Evolutionary conservation across 2,113 vertebrate species (phyloP), one percentile per base, ranked within the genome.

Genomic region (Suncus etruscus): DNA sequence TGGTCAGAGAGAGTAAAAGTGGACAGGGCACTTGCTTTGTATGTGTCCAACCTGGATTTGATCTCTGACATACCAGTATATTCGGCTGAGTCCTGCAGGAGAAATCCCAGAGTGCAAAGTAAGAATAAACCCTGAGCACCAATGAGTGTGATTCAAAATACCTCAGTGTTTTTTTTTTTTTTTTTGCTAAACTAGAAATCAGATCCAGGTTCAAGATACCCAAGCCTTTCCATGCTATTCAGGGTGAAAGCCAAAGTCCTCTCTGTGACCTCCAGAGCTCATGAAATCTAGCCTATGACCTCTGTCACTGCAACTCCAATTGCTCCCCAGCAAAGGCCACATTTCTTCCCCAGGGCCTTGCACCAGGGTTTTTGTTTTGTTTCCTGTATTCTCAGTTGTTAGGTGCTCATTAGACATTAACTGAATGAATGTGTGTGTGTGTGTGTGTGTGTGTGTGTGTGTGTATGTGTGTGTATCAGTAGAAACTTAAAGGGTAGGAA

Each of bases 201-300:
- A 75, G 70, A 45, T 79, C 18, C 70, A 88, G 70, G 11, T 93
- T 50, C 86, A 70, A 63, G 75, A 85, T 14, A 69, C 70, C 50
- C n/a, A 2, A 32, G 72, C 27, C 32, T 91, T 79, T 48, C 14
- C n/a, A 25, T 58, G 77, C 32, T 70, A 14, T 29, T 84, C 39
- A n/a, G 29, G 83, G 10, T 39, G 66, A 85, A 87, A 82, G 50
- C 32, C 48, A 25, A 69, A 81, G 51, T 63, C n/a, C 20, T 61
- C 47, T 72, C 25, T 78, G 6, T 82, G 86, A 76, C 14, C 58
- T 80, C 27, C 65, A 47, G 20, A 24, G 45, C 76, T 72, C 20
- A 45, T 12, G 58, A 75, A 58, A 61, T 31, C n/a, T 82, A 70
- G 16, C 29, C 54, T 1, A 24, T 50, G 20, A 27, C n/a, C 54